A percentile compares a stretch with the other conserved stretches of the same genome.
phyloP scores from a whole-genome alignment of 2,113 vertebrate genomes.

The Chinchilla lanigera region DNA sequence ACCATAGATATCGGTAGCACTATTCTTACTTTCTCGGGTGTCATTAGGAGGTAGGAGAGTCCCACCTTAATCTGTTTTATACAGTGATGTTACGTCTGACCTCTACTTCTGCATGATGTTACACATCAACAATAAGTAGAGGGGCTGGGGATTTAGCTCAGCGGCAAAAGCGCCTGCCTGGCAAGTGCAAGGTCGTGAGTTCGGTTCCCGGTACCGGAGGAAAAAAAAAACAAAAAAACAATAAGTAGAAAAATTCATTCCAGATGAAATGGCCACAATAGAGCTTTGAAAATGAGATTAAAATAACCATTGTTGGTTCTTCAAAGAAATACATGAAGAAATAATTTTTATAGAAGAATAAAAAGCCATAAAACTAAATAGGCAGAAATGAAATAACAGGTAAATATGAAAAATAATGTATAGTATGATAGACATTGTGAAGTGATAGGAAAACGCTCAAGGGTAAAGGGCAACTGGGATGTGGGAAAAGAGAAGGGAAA shows the following conservation, averaged over 20 bases:
- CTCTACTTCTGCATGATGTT: neutral
- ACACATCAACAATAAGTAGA: neutral
- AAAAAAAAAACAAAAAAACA: no score
- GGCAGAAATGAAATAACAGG: neutral
- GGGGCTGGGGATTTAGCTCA: no score
- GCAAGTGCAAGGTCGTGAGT: no score
- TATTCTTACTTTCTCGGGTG: neutral
- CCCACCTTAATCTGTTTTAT: neutral
- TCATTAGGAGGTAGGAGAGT: neutral
- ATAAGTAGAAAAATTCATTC: neutral
- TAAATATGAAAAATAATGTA: neutral
- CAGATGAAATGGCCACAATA: neutral
- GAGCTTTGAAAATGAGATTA: neutral
- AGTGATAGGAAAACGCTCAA: no score
- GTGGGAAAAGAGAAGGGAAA: no score
- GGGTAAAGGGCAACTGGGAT: no score
- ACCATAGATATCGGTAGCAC: neutral
- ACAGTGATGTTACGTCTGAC: neutral
- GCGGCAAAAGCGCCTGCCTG: no score
- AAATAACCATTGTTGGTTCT: neutral
- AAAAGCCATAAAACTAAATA: constrained; percentile 12
- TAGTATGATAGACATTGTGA: no score
- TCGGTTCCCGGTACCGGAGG: no score
- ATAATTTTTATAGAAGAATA: neutral
- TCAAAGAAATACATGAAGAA: constrained; percentile 27